Evolutionary conservation across 2,888 invertebrate species (phyloP), one percentile per base, ranked within the genome.

Genomic region (Dromius quadrimaculatus): DNA sequence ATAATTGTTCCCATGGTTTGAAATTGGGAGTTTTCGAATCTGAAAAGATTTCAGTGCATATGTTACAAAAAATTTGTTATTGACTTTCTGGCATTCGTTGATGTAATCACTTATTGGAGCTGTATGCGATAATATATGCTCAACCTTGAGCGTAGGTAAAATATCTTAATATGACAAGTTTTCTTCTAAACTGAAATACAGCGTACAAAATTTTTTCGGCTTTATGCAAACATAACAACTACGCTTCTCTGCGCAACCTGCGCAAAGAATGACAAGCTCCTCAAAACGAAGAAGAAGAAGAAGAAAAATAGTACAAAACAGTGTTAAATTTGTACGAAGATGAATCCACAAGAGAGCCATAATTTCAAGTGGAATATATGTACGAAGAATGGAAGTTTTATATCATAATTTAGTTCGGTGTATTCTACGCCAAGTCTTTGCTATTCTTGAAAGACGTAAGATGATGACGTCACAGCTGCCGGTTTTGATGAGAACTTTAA

Each of bases 341-440:
- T 65, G 34, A 65, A 68, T 59, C 59, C 68, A 32, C 68, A 6
- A 19, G 59, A 59, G 68, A 17, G 59, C 59, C 45, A 68, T 59
- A 45, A 68, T 43, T 59, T 59, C 59, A 59, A 68, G 59, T 59
- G 68, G 68, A 59, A 68, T 68, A 68, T 59, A 68, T 68, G 59
- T 68, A 68, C 66, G 38, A 23, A 28, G 43, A 59, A 68, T 59
- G 68, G 68, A 59, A 68, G 59, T 68, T 68, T 68, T 68, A 68
- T 68, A 68, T 59, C 68, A 68, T 59, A 68, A 57, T 68, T 68
- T 68, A 59, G 19, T 68, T 68, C 28, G 11, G 32, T 32, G 11
- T 47, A 45, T 64, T 65, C 50, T 50, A 50, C 65, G 32, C 32
- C 34, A 22, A 38, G 50, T 22, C 20, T 62, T 22, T 5, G 57